Base-by-base conservation (phyloP, 2,113 vertebrate genomes). In the Colaptes auratus region DNA sequence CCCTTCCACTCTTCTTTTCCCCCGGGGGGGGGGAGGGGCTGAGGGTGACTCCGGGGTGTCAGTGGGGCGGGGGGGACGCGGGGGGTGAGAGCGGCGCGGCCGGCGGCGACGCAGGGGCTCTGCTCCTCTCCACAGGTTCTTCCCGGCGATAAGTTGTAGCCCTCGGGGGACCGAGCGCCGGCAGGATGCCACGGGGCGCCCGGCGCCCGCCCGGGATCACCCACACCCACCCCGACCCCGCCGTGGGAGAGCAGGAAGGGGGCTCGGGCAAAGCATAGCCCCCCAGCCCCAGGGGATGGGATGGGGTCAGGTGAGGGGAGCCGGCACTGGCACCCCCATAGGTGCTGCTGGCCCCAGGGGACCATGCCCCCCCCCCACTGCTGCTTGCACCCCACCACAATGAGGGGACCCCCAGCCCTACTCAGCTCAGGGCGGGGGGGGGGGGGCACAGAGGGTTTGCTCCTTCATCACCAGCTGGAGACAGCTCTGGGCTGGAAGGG, bases 111-210 rank as follows among this genome's bases (percentile, higher is more conserved):
- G 86, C n/a, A 44, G 63, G 82, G 82, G 82, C 74, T 75, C 82
- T 69, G 74, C 97, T 97, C 95, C 89, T 97, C 88, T 91, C 91
- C 92, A 65, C 93, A 99, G 99, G 98, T 99, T 98, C 99, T 99
- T 97, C 98, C 98, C 98, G 98, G 98, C 97, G 99, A 99, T 98
- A 99, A 99, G 94, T 98, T 98, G 83, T 99, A 99, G 98, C 97
- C 86, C 91, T 33, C 70, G 78, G 92, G 52, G 60, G 59, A 77
- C 73, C 59, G 64, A 79, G 88, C 85, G 82, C 80, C 87, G 58
- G 88, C 79, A 55, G 39, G 8, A 82, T 8, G 72, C 71, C 9
- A 36, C 25, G 44, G 63, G 90, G 84, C 67, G 63, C 76, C 72
- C 84, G 74, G 63, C 30, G 39, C 80, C 92, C 87, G 12, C 71